Evolutionary conservation across 2,113 vertebrate species (phyloP), one percentile per base, ranked within the genome.

Genomic region (Ploceus nigricollis): DNA sequence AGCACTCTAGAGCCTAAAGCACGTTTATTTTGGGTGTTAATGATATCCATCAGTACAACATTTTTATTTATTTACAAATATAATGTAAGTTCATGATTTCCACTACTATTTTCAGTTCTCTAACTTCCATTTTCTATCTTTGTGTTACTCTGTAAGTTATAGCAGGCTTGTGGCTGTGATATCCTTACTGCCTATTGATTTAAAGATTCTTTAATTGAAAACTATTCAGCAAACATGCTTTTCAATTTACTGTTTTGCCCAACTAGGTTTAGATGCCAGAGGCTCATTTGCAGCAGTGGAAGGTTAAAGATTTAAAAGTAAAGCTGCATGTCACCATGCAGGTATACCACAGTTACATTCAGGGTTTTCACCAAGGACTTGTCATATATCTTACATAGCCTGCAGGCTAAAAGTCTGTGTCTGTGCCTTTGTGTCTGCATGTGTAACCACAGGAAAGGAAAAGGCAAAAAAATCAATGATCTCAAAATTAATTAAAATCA

Each of bases 401-500:
- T 93, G 66, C 61, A 91, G 95, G 76, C 60, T 86, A 60, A 80
- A 96, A 89, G 17, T 63, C 39, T 93, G 30, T 77, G 75, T 82
- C 73, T 87, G 24, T 73, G 31, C 63, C 35, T 93, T 91, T 92
- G 56, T 78, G 73, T 83, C 90, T 96, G 81, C 22, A 23, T 70
- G 75, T 93, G 80, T 87, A 89, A 95, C 80, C 83, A 83, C 47
- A 89, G 75, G 78, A 96, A 94, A 82, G 78, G 64, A 82, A 95
- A 90, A 64, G 71, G 65, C 48, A 72, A 91, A 90, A 94, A 95
- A 98, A 98, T 98, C 96, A 91, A 96, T 97, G 35, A 81, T 95
- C 73, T 95, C 92, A 96, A 96, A 97, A 96, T 94, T 97, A 92
- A 98, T 97, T 98, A 97, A 97, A 97, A 96, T 95, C 90, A 98